These are phyloP conservation scores for Euspilapteryx auroguttella DNA, from an alignment of 2,888 invertebrate genomes.

Conservation along the genomic window DNA sequence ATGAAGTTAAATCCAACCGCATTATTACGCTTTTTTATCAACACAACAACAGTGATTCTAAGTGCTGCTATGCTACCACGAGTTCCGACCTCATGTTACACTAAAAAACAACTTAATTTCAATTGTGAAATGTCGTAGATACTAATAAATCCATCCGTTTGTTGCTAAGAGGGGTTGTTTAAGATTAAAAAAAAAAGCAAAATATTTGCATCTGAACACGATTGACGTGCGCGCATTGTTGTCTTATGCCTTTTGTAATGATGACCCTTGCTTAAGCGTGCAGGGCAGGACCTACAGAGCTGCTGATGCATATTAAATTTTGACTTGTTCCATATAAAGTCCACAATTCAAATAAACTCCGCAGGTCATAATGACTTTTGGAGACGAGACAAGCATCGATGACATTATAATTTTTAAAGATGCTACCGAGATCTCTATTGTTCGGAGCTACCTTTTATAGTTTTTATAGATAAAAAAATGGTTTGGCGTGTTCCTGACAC, in stretches of 20 bases:
- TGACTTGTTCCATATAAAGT: constrained; percentile 21
- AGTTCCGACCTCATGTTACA: constrained; percentile 49
- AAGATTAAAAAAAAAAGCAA: constrained; percentile 51
- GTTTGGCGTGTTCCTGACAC: constrained; percentile 60
- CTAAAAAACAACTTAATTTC: constrained; percentile 46
- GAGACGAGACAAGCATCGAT: too few relatives aligned
- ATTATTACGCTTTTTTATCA: constrained; percentile 41
- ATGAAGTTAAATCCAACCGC: constrained; percentile 35
- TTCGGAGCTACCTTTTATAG: constrained; percentile 51
- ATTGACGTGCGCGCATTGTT: constrained; percentile 58
- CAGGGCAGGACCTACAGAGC: too few relatives aligned
- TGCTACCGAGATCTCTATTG: constrained; percentile 55
- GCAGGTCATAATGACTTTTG: too few relatives aligned
- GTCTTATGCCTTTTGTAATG: constrained; percentile 57
- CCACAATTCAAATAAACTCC: too few relatives aligned
- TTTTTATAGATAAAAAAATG: constrained; percentile 58
- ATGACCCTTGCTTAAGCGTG: constrained; percentile 60
- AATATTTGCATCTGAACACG: constrained; percentile 59
- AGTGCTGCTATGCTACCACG: constrained; percentile 50
- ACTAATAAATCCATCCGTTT: constrained; percentile 58
- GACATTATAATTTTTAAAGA: constrained; percentile 62
- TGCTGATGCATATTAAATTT: constrained; percentile 21
- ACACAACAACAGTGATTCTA: constrained; percentile 33
- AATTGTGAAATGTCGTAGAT: constrained; percentile 54
- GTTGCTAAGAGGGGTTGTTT: constrained; percentile 53